These are phyloP conservation scores for Syngnathus floridae DNA, from an alignment of 2,113 vertebrate species.

Conservation along the genomic window DNA sequence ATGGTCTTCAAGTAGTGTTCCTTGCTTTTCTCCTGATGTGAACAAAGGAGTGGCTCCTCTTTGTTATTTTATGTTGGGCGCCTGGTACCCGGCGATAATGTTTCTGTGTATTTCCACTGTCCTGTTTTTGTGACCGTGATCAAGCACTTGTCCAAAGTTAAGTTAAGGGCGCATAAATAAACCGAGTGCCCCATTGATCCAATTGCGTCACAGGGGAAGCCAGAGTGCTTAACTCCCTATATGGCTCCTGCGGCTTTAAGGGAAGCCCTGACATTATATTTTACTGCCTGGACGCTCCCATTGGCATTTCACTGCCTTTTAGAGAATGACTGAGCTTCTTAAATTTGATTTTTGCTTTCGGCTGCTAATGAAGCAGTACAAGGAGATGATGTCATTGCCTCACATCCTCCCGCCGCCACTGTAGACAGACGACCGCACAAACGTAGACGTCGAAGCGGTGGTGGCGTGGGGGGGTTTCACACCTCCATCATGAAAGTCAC, in stretches of 20 bases:
- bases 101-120: constrained; percentile 39
- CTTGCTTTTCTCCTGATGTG: not conserved
- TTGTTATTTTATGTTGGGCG: not conserved
- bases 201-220: constrained; percentile 50
- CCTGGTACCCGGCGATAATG: constrained; percentile 39
- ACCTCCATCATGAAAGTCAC: constrained; percentile 59
- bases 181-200: constrained; percentile 62
- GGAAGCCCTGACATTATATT: constrained; percentile 62
- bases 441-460: constrained; percentile 26
- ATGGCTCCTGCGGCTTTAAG: constrained; percentile 50
- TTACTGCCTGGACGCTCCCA: constrained; percentile 59
- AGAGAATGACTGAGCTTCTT: constrained; percentile 54
- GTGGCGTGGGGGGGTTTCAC: constrained; percentile 44
- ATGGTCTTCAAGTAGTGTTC: not conserved
- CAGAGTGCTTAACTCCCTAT: constrained; percentile 54
- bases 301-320: constrained; percentile 64
- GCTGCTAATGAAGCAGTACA: constrained; percentile 56
- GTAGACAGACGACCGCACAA: constrained; percentile 31
- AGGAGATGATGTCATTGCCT: constrained; percentile 59
- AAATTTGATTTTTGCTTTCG: constrained; percentile 49
- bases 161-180: constrained; percentile 56
- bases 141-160: constrained; percentile 52
- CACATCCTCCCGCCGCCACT: constrained; percentile 30
- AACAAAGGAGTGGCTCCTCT: not conserved
- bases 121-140: constrained; percentile 52